Base-by-base conservation (phyloP, 2,888 invertebrate genomes). In the Graphium colonna region DNA sequence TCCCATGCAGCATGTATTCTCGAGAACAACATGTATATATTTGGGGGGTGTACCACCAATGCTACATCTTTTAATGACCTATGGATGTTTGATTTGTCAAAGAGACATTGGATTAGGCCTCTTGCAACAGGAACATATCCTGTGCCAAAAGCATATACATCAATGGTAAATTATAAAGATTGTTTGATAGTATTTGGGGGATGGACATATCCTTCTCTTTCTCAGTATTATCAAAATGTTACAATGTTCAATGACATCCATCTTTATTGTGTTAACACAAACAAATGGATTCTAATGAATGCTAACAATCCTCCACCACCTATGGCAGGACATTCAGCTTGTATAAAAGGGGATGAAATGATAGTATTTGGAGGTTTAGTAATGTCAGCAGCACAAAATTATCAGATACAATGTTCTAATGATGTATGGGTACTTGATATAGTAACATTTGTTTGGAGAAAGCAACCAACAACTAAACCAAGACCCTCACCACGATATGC, bases 41-140 rank as follows among this genome's bases (percentile, higher is more conserved):
- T 98, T 91, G 98, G 98, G 28, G 98, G 98, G 5, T 98, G 98
- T 68, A 98, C 98, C 9, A 95, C 96, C 33, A 95, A 96, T 51
- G 95, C 95, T 69, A 98, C 98, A 15, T 97, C 98, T 10, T 98
- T 98, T 73, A 98, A 99, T 88, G 98, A 99, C 87, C 90, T 99
- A 28, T 98, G 98, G 98, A 92, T 93, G 60, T 93, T 98, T 79
- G 97, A 98, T 88, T 91, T 98, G 57, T 95, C 95, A 0, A 94
- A 92, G 43, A 91, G 97, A 67, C 91, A 93, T 63, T 98, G 98
- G 98, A 92, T 95, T 15, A 91, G 97, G 61, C 95, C 95, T 0
- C 81, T 95, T 41, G 94, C 96, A 2, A 94, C 94, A 82, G 97
- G 90, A 31, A 95, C 94, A 44, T 98, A 98, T 87, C 98, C 98